phyloP scores from a whole-genome alignment of 2,888 invertebrate genomes.

The Platycnemis pennipes region DNA sequence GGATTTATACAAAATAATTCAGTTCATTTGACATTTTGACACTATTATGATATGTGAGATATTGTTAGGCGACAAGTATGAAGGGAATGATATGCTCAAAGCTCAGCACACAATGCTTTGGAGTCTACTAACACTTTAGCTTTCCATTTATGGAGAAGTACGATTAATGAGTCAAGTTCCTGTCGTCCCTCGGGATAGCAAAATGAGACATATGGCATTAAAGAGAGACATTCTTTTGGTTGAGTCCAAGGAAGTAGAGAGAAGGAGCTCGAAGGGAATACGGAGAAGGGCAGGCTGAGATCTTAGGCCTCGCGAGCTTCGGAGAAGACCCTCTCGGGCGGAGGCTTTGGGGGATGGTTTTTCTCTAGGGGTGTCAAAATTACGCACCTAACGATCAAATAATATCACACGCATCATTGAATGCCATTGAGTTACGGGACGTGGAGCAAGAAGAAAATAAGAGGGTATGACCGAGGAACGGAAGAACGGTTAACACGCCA shows the following conservation, averaged over 20 bases:
- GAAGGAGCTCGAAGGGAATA: background rate
- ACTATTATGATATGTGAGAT: too few species aligned
- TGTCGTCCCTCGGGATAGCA: too few species aligned
- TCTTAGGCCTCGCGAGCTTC: background rate
- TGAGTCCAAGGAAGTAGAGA: background rate
- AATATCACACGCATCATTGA: constrained; percentile 49
- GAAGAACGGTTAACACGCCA: background rate
- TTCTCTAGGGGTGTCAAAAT: background rate
- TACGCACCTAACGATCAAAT: constrained; percentile 53
- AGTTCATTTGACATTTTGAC: too few species aligned
- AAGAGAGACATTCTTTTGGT: background rate
- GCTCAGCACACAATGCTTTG: too few species aligned
- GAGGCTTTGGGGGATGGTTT: background rate
- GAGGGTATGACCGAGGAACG: background rate
- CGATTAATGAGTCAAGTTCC: too few species aligned
- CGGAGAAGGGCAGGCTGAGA: background rate
- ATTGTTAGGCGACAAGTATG: too few species aligned
- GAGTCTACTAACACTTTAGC: too few species aligned
- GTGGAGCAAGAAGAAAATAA: background rate
- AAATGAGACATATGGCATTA: too few species aligned
- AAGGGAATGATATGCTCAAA: too few species aligned
- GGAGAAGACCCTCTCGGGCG: background rate
- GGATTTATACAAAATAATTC: too few species aligned
- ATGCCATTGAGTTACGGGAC: constrained; percentile 24
- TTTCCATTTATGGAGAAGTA: too few species aligned